Evolutionary conservation across 2,113 vertebrate genomes (phyloP), one percentile per base, ranked within the genome.

Genomic region (Atherinomorus stipes): DNA sequence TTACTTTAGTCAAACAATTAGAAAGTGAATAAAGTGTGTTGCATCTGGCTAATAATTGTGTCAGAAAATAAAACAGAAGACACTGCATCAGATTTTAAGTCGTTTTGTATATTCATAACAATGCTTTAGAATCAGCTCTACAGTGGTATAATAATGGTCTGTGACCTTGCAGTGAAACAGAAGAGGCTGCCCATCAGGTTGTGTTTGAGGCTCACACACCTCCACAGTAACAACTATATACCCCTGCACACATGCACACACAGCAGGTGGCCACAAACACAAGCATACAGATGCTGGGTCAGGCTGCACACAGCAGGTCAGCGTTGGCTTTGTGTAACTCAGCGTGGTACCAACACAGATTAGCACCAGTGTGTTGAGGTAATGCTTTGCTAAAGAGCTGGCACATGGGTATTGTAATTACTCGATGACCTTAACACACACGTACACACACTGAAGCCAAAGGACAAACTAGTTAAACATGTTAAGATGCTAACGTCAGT

Each of bases 261-360:
- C 82, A 85, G 83, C 61, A 50, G 85, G 85, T 57, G 80, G 80
- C 60, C 68, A 68, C 83, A 89, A 90, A 85, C 91, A 91, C 71
- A 78, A 65, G 76, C 80, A 65, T 71, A 82, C 90, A 88, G 89
- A 91, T 89, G 88, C 85, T 60, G 53, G 93, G 89, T 89, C 91
- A 92, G 78, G 67, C 79, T 52, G 83, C 66, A 79, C 84, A 80
- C 87, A 86, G 79, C 82, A 75, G 88, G 85, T 89, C 89, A 88
- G 65, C 40, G 76, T 54, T 38, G 70, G 58, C 81, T 85, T 86
- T 90, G 89, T 90, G 81, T 80, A 66, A 37, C 84, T 73, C 89
- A 81, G 86, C 78, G 34, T 66, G 84, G 56, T 12, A 74, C 77
- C 80, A 69, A 73, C 80, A 78, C 83, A 86, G 77, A 91, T 86